Evolutionary conservation across 2,113 vertebrate species (phyloP).

Genomic region (Dasyprocta punctata): DNA sequence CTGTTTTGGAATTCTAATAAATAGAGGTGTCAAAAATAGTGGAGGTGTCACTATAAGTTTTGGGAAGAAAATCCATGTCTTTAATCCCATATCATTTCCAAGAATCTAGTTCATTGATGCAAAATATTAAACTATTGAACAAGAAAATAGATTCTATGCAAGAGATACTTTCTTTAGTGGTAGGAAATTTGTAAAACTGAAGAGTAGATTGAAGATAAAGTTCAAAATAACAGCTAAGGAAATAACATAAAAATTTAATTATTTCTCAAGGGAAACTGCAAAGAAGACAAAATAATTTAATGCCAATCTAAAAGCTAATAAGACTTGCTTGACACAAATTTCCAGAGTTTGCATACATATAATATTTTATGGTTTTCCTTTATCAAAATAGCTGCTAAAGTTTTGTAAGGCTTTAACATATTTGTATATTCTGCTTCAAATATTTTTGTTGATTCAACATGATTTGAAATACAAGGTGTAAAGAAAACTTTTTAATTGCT

Average conservation of each 20-base stretch:
- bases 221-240: slow-evolving; percentile 62
- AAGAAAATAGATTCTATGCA: slow-evolving; percentile 83
- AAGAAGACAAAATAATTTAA: slow-evolving; percentile 59
- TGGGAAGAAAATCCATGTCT: slow-evolving; percentile 32
- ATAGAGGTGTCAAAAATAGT: slow-evolving; percentile 35
- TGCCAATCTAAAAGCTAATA: slow-evolving; percentile 30
- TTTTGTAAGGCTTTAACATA: not conserved
- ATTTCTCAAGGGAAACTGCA: slow-evolving; percentile 28
- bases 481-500: not conserved
- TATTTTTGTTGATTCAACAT: not conserved
- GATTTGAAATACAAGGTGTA: not conserved
- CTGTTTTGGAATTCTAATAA: slow-evolving; percentile 47
- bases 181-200: slow-evolving; percentile 56
- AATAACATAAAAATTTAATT: slow-evolving; percentile 55
- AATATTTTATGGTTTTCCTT: not conserved
- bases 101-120: slow-evolving; percentile 78
- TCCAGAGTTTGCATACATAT: not conserved
- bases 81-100: slow-evolving; percentile 66
- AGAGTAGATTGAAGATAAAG: slow-evolving; percentile 54
- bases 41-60: slow-evolving; percentile 60
- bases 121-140: slow-evolving; percentile 82
- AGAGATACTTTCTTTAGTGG: slow-evolving; percentile 67
- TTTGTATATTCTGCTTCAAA: slow-evolving; percentile 8
- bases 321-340: slow-evolving; percentile 29
- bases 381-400: slow-evolving; percentile 17